These are phyloP conservation scores for Cosmopolites sordidus DNA, from an alignment of 2,888 invertebrate species.

Conservation along the genomic window DNA sequence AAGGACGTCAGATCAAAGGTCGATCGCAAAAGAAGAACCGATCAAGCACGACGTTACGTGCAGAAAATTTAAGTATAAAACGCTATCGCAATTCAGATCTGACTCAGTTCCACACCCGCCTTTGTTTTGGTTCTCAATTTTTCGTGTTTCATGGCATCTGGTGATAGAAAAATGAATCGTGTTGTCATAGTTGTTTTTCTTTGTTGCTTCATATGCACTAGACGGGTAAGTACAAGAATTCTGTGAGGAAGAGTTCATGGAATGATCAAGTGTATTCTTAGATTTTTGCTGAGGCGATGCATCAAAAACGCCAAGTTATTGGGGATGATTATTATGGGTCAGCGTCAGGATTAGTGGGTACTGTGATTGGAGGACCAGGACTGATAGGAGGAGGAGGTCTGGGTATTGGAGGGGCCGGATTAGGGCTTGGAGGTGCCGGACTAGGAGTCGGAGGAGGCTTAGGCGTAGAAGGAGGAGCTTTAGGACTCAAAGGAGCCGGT, in stretches of 20 bases:
- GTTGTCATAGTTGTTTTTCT: too few relatives aligned
- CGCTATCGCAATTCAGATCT: background rate
- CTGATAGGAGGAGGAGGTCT: slow-evolving; percentile 5
- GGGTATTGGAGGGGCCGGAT: slow-evolving; percentile 7
- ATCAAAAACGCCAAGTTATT: too few relatives aligned
- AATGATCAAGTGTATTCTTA: too few relatives aligned
- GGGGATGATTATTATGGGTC: too few relatives aligned
- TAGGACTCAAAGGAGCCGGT: slow-evolving; percentile 4
- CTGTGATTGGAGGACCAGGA: slow-evolving; percentile 12
- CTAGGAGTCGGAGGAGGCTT: slow-evolving; percentile 13
- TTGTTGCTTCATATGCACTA: too few relatives aligned
- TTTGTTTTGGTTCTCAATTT: too few relatives aligned
- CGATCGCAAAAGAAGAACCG: slow-evolving; percentile 22
- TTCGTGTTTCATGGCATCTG: too few relatives aligned
- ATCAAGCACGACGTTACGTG: slow-evolving; percentile 32
- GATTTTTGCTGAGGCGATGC: too few relatives aligned
- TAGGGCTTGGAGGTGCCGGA: slow-evolving; percentile 33
- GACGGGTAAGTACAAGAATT: too few relatives aligned
- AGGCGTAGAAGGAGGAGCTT: slow-evolving; percentile 33
- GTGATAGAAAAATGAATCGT: too few relatives aligned
- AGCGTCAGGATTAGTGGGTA: slow-evolving; percentile 36
- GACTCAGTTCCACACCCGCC: slow-evolving; percentile 13
- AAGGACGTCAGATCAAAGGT: slow-evolving; percentile 21
- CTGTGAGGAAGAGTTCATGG: too few relatives aligned
- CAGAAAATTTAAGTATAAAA: slow-evolving; percentile 30